phyloP scores from a whole-genome alignment of 2,888 invertebrate species.

The Phyllotreta cruciferae region DNA sequence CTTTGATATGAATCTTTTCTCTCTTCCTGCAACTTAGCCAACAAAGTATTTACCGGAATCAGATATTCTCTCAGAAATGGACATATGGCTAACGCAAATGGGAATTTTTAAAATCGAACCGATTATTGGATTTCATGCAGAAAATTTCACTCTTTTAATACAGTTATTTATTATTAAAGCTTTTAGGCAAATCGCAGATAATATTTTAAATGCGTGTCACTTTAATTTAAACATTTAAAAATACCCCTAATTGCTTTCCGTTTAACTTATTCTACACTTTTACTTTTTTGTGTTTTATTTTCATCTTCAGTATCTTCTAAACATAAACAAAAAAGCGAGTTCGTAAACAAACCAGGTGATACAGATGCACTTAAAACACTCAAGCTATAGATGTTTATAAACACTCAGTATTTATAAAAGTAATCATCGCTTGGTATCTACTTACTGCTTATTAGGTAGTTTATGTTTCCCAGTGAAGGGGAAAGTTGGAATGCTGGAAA shows the following conservation, averaged over 20 bases:
- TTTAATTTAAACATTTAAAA: too few species aligned
- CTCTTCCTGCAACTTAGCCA: conserved; percentile 8
- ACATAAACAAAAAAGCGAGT: too few species aligned
- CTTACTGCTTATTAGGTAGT: conserved; percentile 1
- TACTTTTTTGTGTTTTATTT: too few species aligned
- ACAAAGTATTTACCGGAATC: conserved; percentile 1
- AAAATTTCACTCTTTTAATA: too few species aligned
- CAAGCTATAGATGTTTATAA: conserved; percentile 4
- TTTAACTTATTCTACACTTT: too few species aligned
- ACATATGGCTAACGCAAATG: conserved; percentile 8
- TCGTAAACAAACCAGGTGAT: not conserved
- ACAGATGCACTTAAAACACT: not conserved
- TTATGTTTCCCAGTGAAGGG: conserved; percentile 3
- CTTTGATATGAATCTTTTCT: not conserved
- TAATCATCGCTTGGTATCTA: conserved; percentile 2
- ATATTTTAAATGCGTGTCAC: too few species aligned
- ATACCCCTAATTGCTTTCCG: too few species aligned
- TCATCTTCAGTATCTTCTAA: too few species aligned
- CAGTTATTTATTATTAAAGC: too few species aligned
- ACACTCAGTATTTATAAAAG: not conserved
- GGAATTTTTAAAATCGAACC: too few species aligned
- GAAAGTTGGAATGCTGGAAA: not conserved
- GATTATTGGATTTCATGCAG: too few species aligned
- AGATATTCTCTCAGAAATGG: conserved; percentile 2
- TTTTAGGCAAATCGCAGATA: too few species aligned